Evolutionary conservation across 2,113 vertebrate species (phyloP).

Genomic region (Jaculus jaculus): DNA sequence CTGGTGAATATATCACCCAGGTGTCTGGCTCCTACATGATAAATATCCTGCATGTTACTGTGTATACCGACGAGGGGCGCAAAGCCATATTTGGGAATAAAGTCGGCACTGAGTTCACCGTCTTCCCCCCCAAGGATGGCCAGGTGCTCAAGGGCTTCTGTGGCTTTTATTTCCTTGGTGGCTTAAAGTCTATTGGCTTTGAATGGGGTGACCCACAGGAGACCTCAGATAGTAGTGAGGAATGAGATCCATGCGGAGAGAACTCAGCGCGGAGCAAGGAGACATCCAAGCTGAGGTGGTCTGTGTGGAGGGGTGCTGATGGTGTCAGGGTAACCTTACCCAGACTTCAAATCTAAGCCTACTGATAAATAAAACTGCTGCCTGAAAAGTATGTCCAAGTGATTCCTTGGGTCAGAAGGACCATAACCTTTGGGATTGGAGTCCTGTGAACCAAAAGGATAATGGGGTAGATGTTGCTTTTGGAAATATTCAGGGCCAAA

Average conservation of each 20-base stretch:
- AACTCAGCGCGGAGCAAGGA: not conserved
- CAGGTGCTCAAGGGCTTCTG: conserved; percentile 1
- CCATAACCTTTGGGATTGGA: fast-evolving
- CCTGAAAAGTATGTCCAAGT: not conserved
- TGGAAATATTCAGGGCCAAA: not conserved
- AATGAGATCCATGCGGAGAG: not conserved
- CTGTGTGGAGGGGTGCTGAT: fast-evolving
- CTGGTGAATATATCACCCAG: fast-evolving
- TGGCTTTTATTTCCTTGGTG: fast-evolving
- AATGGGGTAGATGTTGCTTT: not conserved
- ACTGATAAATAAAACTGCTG: conserved; percentile 48
- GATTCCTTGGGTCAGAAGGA: not conserved
- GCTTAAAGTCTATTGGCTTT: not conserved
- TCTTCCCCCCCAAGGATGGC: fast-evolving
- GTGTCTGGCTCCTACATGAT: fast-evolving
- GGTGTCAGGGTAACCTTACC: too few relatives aligned
- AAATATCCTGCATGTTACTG: fast-evolving
- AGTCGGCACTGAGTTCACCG: fast-evolving
- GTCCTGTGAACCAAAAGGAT: fast-evolving
- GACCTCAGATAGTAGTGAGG: too few relatives aligned
- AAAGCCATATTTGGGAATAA: fast-evolving
- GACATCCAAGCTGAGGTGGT: fast-evolving
- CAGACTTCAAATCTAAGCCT: not conserved
- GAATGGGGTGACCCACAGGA: not conserved
- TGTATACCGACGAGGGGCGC: fast-evolving